Evolutionary conservation across 2,888 invertebrate genomes (phyloP), one percentile per base, ranked within the genome.

Genomic region (Andricus quercusramuli): DNA sequence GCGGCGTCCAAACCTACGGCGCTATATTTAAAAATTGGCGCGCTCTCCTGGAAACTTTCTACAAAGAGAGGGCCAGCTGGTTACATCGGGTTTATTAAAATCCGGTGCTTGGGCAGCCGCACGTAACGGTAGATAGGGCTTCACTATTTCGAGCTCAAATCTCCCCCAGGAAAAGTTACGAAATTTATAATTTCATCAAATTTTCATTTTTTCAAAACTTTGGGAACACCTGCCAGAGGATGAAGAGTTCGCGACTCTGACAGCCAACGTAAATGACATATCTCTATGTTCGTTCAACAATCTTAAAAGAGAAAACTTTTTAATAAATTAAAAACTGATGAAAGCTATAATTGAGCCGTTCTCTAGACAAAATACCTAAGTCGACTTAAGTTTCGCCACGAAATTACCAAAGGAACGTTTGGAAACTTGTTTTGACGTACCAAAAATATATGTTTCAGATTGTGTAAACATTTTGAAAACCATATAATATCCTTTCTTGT

Each of bases 1-100:
- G 82, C 86, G 87, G 59, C 81, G 85, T 84, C 92, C 89, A 91
- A 92, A 92, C 91, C 91, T 90, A 89, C 87, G 83, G 85, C 86
- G 89, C 91, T 92, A 92, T 92, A 92, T 92, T 92, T 92, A 91
- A 92, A 92, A 92, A 92, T 92, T 89, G 90, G 91, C 88, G 89
- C 92, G 90, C 88, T 92, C 91, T 91, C 89, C 89, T 89, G 92
- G 92, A 92, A 92, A 92, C 86, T 90, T 86, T 83, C 88, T 88
- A 90, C 90, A 92, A 91, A 91, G 91, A 85, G 88, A 90, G 90
- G 89, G 89, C 89, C 88, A 89, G 88, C 88, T 88, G 83, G 82
- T 83, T 83, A 85, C 83, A 84, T 84, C 82, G 64, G 65, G 78
- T 32, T 80, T 78, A n/a, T 78, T 82, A 84, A 84, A 83, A 83